A percentile compares a stretch with the other conserved stretches of the same genome.
Evolutionary conservation across 1,140 invertebrate genomes (phyloP).

Genomic region (Orchestia grillus): DNA sequence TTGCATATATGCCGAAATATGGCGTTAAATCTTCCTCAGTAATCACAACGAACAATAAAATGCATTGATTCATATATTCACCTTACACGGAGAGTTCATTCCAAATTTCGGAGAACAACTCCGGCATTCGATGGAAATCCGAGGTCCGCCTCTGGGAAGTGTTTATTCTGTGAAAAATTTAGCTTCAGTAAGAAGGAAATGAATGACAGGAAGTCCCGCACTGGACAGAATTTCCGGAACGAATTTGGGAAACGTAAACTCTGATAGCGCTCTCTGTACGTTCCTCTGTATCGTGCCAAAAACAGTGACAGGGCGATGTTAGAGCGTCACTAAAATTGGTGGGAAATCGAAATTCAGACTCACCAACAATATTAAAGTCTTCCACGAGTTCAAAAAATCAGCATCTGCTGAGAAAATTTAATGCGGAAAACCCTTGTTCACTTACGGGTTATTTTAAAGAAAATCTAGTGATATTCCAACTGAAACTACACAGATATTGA

Average conservation of each 20-base stretch:
- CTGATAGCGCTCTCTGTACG: not conserved
- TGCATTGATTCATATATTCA: not conserved
- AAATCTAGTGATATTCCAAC: too few species aligned
- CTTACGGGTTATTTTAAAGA: too few species aligned
- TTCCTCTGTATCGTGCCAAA: not conserved
- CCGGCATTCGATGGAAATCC: too few species aligned
- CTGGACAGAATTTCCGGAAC: not conserved
- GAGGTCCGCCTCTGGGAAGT: not conserved
- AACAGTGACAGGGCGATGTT: not conserved
- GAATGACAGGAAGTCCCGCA: not conserved
- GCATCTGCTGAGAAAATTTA: not conserved
- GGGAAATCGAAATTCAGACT: not conserved
- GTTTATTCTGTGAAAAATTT: not conserved
- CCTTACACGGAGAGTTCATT: not conserved
- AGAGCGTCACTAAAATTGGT: not conserved
- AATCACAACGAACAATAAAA: not conserved
- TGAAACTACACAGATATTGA: too few species aligned
- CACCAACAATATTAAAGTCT: not conserved
- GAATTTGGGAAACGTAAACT: not conserved
- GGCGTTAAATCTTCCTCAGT: not conserved
- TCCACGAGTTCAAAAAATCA: not conserved
- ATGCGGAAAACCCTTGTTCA: too few species aligned
- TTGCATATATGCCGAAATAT: not conserved
- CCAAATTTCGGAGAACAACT: too few species aligned
- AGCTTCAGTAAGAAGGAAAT: not conserved